Evolutionary conservation across 2,888 invertebrate species (phyloP).

Genomic region (Chouioia cunea): DNA sequence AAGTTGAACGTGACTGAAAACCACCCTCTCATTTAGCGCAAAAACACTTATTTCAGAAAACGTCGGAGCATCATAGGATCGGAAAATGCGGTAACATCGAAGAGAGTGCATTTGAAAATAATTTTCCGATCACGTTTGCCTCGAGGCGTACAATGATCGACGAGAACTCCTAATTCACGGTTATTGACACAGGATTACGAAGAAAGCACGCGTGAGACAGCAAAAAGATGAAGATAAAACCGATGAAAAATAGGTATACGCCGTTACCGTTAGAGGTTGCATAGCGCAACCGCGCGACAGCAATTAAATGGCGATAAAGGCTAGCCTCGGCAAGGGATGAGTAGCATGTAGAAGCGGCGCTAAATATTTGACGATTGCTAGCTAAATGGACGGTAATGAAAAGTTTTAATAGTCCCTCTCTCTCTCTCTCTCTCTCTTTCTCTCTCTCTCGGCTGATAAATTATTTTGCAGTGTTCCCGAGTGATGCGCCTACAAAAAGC

Average conservation of each 20-base stretch:
- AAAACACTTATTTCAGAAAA: no score
- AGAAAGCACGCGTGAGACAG: not conserved
- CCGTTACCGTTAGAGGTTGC: not conserved
- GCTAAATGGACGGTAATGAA: conserved; percentile 4
- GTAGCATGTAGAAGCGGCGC: not conserved
- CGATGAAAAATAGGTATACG: conserved; percentile 25
- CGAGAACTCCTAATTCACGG: conserved; percentile 1
- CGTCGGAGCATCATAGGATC: no score
- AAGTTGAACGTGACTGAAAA: no score
- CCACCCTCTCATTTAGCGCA: no score
- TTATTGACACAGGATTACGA: conserved; percentile 1
- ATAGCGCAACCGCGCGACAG: conserved; percentile 13
- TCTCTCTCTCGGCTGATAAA: not conserved
- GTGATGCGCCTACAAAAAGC: no score
- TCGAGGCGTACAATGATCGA: no score
- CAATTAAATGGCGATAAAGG: conserved; percentile 31
- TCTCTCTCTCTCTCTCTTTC: not conserved
- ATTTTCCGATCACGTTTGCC: no score
- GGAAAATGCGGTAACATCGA: no score
- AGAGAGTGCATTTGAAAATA: no score
- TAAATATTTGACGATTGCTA: conserved; percentile 25
- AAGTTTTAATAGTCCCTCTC: not conserved
- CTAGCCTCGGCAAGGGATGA: not conserved
- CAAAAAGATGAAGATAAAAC: not conserved
- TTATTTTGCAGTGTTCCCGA: conserved; percentile 5